Evolutionary conservation across 2,113 vertebrate species (phyloP).

Genomic region (Istiophorus platypterus): DNA sequence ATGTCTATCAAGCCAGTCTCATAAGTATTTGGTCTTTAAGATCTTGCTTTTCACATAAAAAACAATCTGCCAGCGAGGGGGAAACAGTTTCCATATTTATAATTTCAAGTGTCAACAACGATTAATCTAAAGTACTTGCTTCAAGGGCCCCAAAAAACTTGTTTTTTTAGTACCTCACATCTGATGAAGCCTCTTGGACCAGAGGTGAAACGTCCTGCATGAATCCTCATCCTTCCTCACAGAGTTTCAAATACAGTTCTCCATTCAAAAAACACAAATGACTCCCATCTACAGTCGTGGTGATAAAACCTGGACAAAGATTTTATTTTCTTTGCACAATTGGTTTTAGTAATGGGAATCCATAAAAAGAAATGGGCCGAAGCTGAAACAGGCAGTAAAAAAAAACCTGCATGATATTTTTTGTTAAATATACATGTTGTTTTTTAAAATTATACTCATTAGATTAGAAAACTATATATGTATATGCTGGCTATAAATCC

Average conservation of each 20-base stretch:
- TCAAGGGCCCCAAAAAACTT: not conserved
- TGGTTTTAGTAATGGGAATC: no score
- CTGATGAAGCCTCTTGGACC: no score
- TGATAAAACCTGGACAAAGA: not conserved
- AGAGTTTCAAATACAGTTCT: no score
- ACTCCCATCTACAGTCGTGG: no score
- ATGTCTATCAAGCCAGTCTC: not conserved
- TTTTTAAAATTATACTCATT: not conserved
- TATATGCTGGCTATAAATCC: not conserved
- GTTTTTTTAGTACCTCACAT: not conserved
- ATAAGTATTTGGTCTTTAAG: not conserved
- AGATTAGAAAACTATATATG: not conserved
- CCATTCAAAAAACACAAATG: no score
- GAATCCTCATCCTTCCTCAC: no score
- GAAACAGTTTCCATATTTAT: not conserved
- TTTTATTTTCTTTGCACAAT: not conserved
- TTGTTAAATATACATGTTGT: no score
- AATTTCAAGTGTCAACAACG: not conserved
- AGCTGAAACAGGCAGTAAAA: not conserved
- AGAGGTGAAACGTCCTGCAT: no score
- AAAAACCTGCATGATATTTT: no score
- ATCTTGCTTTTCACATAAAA: slow-evolving; percentile 16
- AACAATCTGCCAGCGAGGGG: not conserved
- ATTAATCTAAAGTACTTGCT: not conserved
- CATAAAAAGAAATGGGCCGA: not conserved